Evolutionary conservation across 1,140 invertebrate genomes (phyloP).

Genomic region (Drosophila lowei): DNA sequence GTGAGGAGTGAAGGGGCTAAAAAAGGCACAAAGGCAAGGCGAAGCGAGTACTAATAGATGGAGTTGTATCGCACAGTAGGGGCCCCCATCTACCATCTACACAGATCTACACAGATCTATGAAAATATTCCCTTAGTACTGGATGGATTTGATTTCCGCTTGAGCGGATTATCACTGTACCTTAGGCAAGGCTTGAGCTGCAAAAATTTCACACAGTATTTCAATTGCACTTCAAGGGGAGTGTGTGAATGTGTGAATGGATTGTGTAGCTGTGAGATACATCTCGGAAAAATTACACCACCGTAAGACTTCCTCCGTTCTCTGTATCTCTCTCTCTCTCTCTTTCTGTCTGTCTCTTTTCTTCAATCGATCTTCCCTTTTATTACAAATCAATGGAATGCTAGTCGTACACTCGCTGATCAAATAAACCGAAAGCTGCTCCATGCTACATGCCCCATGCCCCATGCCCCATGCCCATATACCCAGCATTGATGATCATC

Average conservation of each 20-base stretch:
- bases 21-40: conserved; percentile 13
- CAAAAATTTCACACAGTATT: conserved; percentile 39
- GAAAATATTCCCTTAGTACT: not conserved
- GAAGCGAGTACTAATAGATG: conserved; percentile 11
- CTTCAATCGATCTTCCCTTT: conserved; percentile 16
- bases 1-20: conserved; percentile 26
- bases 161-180: conserved; percentile 58
- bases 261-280: conserved; percentile 24
- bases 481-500: conserved; percentile 35
- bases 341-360: conserved; percentile 7
- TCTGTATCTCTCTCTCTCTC: not conserved
- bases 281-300: conserved; percentile 53
- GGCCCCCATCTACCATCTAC: too few species aligned
- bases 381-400: conserved; percentile 70
- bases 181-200: conserved; percentile 33
- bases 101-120: not conserved
- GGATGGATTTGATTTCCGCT: not conserved
- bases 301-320: conserved; percentile 53
- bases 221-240: conserved; percentile 63
- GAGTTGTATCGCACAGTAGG: conserved; percentile 19
- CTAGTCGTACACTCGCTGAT: conserved; percentile 41
- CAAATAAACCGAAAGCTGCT: conserved; percentile 73
- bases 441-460: not conserved
- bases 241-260: conserved; percentile 12
- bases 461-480: conserved; percentile 9